Evolutionary conservation across 2,888 invertebrate genomes (phyloP).

Genomic region (Epirrhoe tristata): DNA sequence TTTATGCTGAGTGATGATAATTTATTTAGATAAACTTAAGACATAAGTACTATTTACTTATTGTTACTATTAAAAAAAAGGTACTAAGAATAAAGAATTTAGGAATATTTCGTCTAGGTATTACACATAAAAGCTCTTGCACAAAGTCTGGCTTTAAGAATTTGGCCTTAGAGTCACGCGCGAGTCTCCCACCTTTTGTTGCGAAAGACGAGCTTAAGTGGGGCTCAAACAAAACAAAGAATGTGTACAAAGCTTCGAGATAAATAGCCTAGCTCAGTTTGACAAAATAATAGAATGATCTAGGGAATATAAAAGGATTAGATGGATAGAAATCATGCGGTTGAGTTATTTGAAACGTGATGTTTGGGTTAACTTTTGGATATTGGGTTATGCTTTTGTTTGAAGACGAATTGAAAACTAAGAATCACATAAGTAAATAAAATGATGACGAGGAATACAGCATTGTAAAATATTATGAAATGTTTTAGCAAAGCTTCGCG

Average conservation of each 20-base stretch:
- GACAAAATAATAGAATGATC: slow-evolving; percentile 23
- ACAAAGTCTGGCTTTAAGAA: slow-evolving; percentile 27
- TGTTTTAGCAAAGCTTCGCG: no score
- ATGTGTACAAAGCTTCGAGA: slow-evolving; percentile 29
- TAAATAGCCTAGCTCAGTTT: slow-evolving; percentile 33
- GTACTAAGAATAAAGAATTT: no score
- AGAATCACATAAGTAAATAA: no score
- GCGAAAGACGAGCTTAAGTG: slow-evolving; percentile 29
- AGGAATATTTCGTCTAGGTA: not conserved
- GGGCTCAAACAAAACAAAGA: slow-evolving; percentile 31
- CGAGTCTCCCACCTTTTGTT: slow-evolving; percentile 30
- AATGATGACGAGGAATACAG: no score
- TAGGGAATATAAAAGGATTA: slow-evolving; percentile 18
- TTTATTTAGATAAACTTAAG: no score
- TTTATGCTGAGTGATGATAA: no score
- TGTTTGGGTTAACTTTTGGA: not conserved
- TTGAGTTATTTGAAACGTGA: slow-evolving; percentile 11
- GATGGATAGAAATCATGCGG: slow-evolving; percentile 8
- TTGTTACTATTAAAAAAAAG: no score
- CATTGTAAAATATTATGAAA: no score
- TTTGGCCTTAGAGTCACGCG: slow-evolving; percentile 24
- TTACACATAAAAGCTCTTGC: slow-evolving; percentile 4
- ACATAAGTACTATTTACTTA: no score
- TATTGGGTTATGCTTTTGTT: slow-evolving; percentile 7
- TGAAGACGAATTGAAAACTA: no score